Evolutionary conservation across 2,888 invertebrate genomes (phyloP).

Genomic region (Maniola hyperantus): DNA sequence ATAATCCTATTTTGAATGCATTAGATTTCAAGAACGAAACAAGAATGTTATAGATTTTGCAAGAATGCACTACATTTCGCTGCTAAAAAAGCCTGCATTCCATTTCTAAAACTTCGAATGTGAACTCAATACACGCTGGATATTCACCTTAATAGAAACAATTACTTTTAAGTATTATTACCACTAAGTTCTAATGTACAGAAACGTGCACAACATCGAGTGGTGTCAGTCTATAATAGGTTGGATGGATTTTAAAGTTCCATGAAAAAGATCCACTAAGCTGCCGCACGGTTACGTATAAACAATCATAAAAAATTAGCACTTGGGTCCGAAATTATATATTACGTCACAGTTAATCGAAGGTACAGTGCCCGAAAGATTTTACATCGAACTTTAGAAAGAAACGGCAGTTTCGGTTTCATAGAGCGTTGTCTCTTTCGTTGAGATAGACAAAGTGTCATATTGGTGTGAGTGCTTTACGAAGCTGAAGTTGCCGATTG

Average conservation of each 20-base stretch:
- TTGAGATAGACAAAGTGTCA: too few species aligned
- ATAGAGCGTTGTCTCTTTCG: too few species aligned
- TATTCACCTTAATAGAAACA: conserved; percentile 31
- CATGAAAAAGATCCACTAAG: conserved; percentile 52
- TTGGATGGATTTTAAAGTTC: conserved; percentile 74
- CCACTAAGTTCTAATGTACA: conserved; percentile 70
- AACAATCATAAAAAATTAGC: conserved; percentile 33
- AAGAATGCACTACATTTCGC: not conserved
- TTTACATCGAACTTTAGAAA: too few species aligned
- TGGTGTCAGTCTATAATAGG: conserved; percentile 81
- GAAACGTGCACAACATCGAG: conserved; percentile 78
- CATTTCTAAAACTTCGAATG: not conserved
- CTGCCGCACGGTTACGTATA: conserved; percentile 43
- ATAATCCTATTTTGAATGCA: too few species aligned
- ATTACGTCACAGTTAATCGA: conserved; percentile 13
- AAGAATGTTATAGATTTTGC: too few species aligned
- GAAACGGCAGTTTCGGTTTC: too few species aligned
- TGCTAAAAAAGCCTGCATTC: too few species aligned
- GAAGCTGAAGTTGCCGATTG: too few species aligned
- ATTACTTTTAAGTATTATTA: conserved; percentile 57
- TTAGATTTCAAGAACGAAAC: too few species aligned
- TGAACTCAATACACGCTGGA: conserved; percentile 5
- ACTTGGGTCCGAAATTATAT: conserved; percentile 11
- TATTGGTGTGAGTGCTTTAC: too few species aligned
- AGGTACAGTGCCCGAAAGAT: too few species aligned